These are phyloP conservation scores for Lasiurus borealis DNA, from an alignment of 2,113 vertebrate genomes.

Conservation along the genomic window DNA sequence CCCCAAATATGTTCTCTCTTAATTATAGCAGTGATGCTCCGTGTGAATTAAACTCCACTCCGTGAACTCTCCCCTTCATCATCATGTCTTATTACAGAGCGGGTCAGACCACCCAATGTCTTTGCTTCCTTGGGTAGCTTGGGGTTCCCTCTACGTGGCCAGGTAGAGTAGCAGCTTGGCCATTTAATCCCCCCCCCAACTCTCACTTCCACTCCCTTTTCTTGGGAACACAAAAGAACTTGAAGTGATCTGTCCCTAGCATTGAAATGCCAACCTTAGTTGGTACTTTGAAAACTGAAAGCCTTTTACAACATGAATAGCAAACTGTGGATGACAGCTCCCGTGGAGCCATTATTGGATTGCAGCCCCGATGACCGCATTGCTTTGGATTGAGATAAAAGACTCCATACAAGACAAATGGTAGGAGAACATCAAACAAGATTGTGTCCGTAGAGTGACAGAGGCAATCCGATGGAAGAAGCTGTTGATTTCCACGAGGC, in stretches of 20 bases:
- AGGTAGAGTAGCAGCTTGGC: slow-evolving; percentile 80
- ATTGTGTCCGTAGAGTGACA: slow-evolving; percentile 96
- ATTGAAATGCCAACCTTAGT: slow-evolving; percentile 89
- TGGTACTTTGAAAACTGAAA: slow-evolving; percentile 91
- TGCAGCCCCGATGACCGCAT: slow-evolving; percentile 96
- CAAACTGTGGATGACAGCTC: slow-evolving; percentile 97
- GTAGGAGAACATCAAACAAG: slow-evolving; percentile 98
- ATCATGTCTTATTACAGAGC: slow-evolving; percentile 9
- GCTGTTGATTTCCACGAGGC: slow-evolving; percentile 95
- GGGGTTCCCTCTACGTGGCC: slow-evolving; percentile 74
- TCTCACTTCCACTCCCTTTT: slow-evolving; percentile 86
- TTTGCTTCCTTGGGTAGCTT: slow-evolving; percentile 62
- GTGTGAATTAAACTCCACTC: slow-evolving; percentile 7
- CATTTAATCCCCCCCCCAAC: slow-evolving; percentile 84
- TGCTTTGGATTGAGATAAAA: slow-evolving; percentile 99
- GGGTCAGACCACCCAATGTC: slow-evolving; percentile 79
- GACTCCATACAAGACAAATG: slow-evolving; percentile 97
- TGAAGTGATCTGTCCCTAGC: slow-evolving; percentile 87
- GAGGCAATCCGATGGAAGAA: slow-evolving; percentile 96
- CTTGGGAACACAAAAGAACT: slow-evolving; percentile 88
- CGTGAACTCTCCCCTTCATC: not conserved
- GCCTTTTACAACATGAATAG: slow-evolving; percentile 96
- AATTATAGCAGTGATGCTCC: slow-evolving; percentile 57
- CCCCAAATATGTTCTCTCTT: slow-evolving; percentile 3
- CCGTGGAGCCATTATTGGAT: slow-evolving; percentile 97